Evolutionary conservation across 2,888 invertebrate genomes (phyloP).

Genomic region (Pollenia griseotomentosa): DNA sequence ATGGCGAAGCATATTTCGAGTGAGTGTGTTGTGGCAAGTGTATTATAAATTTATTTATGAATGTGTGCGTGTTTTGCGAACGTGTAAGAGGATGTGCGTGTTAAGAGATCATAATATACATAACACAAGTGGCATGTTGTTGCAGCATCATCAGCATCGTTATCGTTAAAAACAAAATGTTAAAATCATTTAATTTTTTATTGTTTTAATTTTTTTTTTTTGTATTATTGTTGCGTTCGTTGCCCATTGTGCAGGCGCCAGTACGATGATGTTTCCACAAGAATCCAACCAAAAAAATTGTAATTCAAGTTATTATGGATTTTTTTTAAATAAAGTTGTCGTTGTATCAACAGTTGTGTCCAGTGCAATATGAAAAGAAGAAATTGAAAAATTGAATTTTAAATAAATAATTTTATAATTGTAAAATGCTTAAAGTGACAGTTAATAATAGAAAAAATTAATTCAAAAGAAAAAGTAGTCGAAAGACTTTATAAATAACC

Average conservation of each 20-base stretch:
- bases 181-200: constrained; percentile 34
- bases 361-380: constrained; percentile 19
- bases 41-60: background rate
- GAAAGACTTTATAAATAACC: no score
- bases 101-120: constrained; percentile 6
- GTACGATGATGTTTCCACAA: background rate
- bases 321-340: background rate
- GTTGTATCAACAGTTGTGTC: background rate
- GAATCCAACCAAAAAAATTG: constrained; percentile 1
- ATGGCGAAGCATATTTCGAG: background rate
- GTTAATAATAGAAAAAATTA: background rate
- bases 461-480: no score
- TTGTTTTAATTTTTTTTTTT: constrained; percentile 11
- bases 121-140: constrained; percentile 20
- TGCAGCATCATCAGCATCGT: constrained; percentile 29
- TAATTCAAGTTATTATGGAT: background rate
- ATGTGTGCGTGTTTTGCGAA: background rate
- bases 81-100: background rate
- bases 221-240: constrained; percentile 6
- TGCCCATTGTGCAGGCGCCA: background rate
- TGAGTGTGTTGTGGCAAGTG: background rate
- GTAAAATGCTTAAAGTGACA: background rate
- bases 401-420: constrained; percentile 7
- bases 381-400: background rate
- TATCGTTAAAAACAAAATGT: constrained; percentile 22